phyloP scores from a whole-genome alignment of 2,797 vertebrate genomes.

The Phoxinus dragarum region DNA sequence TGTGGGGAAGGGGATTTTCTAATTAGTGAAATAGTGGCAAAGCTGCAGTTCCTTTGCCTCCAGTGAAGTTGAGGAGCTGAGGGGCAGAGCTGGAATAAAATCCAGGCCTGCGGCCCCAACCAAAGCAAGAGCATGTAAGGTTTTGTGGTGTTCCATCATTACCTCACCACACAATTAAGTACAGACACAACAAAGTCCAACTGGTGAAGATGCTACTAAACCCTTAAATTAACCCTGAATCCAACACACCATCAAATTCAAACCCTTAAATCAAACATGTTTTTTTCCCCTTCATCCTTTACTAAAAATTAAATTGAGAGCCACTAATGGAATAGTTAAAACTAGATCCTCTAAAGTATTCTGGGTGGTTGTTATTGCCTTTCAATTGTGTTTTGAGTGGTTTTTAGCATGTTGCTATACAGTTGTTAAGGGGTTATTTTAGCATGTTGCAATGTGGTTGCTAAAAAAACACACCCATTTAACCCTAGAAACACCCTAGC shows the following conservation, averaged over 20 bases:
- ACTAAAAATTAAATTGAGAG: not conserved
- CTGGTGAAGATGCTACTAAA: conserved; percentile 2
- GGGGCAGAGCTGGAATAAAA: conserved; percentile 60
- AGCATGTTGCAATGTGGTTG: not conserved
- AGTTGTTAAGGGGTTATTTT: not conserved
- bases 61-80: conserved; percentile 57
- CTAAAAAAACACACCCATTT: not conserved
- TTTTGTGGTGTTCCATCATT: conserved; percentile 38
- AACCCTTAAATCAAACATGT: no score
- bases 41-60: conserved; percentile 60
- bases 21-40: conserved; percentile 65
- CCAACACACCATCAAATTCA: not conserved
- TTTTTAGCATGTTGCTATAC: not conserved
- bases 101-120: conserved; percentile 51
- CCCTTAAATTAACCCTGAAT: not conserved
- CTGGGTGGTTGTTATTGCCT: not conserved
- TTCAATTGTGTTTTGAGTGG: not conserved
- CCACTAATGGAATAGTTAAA: not conserved
- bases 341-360: not conserved
- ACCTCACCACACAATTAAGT: conserved; percentile 34
- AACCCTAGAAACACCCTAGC: not conserved
- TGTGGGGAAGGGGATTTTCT: conserved; percentile 67
- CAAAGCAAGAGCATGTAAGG: conserved; percentile 29
- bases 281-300: not conserved
- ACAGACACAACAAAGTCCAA: conserved; percentile 13